These are phyloP conservation scores for Callyntrura guangdongensis DNA, from an alignment of 2,888 invertebrate species.

Conservation along the genomic window DNA sequence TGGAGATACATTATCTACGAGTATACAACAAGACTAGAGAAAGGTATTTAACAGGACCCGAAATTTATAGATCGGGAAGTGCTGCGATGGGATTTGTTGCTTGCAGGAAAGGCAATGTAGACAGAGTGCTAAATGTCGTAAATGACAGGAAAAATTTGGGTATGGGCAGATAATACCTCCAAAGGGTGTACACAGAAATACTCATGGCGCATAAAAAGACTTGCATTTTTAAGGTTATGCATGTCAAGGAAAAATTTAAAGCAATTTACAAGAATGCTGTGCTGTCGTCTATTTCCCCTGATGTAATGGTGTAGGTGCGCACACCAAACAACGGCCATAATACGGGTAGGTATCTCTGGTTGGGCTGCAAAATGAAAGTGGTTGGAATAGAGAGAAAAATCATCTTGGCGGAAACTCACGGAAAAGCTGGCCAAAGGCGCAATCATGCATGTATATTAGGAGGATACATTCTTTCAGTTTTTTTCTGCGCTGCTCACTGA, in stretches of 20 bases:
- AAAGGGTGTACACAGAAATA: background rate
- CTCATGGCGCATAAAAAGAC: background rate
- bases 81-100: slow-evolving; percentile 40
- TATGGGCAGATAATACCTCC: background rate
- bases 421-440: slow-evolving; percentile 73
- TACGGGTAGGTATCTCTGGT: background rate
- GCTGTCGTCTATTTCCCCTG: slow-evolving; percentile 7
- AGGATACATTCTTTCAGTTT: slow-evolving; percentile 30
- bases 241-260: slow-evolving; percentile 72
- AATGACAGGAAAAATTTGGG: too few relatives aligned
- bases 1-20: background rate
- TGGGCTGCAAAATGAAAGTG: background rate
- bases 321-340: slow-evolving; percentile 7
- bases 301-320: background rate
- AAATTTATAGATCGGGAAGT: slow-evolving; percentile 2
- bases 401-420: slow-evolving; percentile 57
- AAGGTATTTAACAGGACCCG: background rate
- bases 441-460: slow-evolving; percentile 66
- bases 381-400: slow-evolving; percentile 17
- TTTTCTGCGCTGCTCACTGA: background rate
- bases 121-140: background rate
- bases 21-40: background rate
- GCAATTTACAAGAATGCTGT: slow-evolving; percentile 66
- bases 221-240: background rate
- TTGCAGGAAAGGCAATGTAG: background rate